A percentile compares a stretch with the other conserved stretches of the same genome.
Conservation (phyloP, 2,888 invertebrate species). For the Oegoconia quadripuncta region DNA sequence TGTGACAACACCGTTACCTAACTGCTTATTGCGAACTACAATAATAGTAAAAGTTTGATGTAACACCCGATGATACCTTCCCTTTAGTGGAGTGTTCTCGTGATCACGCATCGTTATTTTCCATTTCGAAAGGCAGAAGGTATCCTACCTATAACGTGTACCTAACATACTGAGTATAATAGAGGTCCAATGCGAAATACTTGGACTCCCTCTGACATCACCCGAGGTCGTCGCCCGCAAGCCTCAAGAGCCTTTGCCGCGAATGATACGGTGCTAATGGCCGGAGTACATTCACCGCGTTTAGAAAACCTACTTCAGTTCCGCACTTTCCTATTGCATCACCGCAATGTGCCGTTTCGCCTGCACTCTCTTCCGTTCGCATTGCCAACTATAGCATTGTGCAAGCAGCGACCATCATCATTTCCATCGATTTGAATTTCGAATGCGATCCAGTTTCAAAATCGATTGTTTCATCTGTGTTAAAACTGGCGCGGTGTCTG, state of each 20-base stretch:
- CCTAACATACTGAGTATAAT: no score
- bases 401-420: slow-evolving; percentile 47
- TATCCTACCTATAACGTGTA: no score
- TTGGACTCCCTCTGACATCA: slow-evolving; percentile 50
- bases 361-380: slow-evolving; percentile 69
- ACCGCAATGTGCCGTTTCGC: slow-evolving; percentile 64
- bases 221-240: slow-evolving; percentile 54
- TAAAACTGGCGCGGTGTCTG: slow-evolving; percentile 30
- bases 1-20: slow-evolving; percentile 73
- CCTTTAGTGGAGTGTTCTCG: slow-evolving; percentile 29
- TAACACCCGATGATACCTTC: slow-evolving; percentile 43
- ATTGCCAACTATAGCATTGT: slow-evolving; percentile 44
- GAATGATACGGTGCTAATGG: slow-evolving; percentile 70
- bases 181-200: slow-evolving; percentile 39
- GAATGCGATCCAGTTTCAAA: slow-evolving; percentile 52
- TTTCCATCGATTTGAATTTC: slow-evolving; percentile 42
- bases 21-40: slow-evolving; percentile 52
- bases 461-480: slow-evolving; percentile 40
- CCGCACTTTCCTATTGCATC: slow-evolving; percentile 78
- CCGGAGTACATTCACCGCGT: slow-evolving; percentile 73
- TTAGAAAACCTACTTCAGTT: slow-evolving; percentile 75
- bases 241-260: slow-evolving; percentile 41
- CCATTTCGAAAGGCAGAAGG: slow-evolving; percentile 46
- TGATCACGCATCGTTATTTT: slow-evolving; percentile 48
- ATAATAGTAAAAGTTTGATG: slow-evolving; percentile 55